These are phyloP conservation scores for Lacanobia wlatinum DNA, from an alignment of 2,888 invertebrate species.

Conservation along the genomic window DNA sequence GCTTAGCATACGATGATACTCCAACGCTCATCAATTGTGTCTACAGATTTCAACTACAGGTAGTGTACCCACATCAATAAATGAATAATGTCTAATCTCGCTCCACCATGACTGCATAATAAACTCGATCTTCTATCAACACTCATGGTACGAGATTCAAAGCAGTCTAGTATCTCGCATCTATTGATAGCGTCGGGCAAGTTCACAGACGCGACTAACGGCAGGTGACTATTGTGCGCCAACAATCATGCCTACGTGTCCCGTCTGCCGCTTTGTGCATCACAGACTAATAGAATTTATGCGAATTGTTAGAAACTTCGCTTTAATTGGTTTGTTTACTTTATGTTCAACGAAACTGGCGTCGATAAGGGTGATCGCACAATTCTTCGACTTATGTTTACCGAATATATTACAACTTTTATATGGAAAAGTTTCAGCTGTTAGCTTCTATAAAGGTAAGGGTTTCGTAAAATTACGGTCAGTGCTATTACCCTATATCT, in stretches of 20 bases:
- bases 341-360: conserved; percentile 10
- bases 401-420: conserved; percentile 23
- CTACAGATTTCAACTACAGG: neutral
- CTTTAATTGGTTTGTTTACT: conserved; percentile 56
- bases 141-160: conserved; percentile 34
- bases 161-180: conserved; percentile 40
- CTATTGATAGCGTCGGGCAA: conserved; percentile 62
- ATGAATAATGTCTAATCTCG: conserved; percentile 2
- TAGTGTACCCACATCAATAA: neutral
- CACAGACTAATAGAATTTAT: conserved; percentile 61
- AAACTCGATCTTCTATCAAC: conserved; percentile 32
- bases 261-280: conserved; percentile 60
- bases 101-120: conserved; percentile 22
- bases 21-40: neutral
- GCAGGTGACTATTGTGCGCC: conserved; percentile 63
- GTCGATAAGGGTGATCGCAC: neutral
- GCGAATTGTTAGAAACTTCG: conserved; percentile 50
- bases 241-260: conserved; percentile 61
- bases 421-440: conserved; percentile 20
- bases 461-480: conserved; percentile 26
- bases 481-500: conserved; percentile 14
- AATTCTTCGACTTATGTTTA: neutral
- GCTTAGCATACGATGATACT: neutral
- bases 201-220: conserved; percentile 67
- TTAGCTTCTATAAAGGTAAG: conserved; percentile 5